Conservation (phyloP, 2,888 invertebrate genomes). For the Ceraclea dissimilis region DNA sequence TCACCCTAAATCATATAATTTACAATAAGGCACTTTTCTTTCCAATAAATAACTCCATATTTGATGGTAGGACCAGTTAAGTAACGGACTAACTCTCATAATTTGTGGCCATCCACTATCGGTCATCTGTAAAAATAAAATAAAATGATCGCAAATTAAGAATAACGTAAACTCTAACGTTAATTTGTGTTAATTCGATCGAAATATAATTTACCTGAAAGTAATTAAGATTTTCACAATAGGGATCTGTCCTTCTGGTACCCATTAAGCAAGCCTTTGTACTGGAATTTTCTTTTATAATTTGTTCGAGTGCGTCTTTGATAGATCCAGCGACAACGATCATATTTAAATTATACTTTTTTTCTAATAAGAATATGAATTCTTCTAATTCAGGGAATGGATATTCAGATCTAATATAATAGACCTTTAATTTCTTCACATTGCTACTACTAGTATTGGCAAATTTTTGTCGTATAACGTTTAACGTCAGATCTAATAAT, state of each 20-base stretch:
- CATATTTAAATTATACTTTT: conserved; percentile 67
- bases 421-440: conserved; percentile 51
- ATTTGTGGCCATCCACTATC: conserved; percentile 87
- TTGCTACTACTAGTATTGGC: conserved; percentile 34
- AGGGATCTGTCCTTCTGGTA: conserved; percentile 81
- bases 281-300: conserved; percentile 50
- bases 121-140: conserved; percentile 55
- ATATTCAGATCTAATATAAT: conserved; percentile 74
- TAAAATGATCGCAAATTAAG: not conserved
- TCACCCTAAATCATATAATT: conserved; percentile 82
- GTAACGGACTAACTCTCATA: conserved; percentile 79
- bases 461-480: conserved; percentile 33
- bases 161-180: no score
- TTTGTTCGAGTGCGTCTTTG: conserved; percentile 57
- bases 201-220: conserved; percentile 66
- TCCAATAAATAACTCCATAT: conserved; percentile 84
- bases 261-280: conserved; percentile 90
- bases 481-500: conserved; percentile 51
- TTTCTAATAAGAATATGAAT: conserved; percentile 66
- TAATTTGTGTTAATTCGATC: not conserved
- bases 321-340: conserved; percentile 61
- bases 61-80: conserved; percentile 88
- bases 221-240: conserved; percentile 55
- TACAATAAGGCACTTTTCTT: conserved; percentile 81
- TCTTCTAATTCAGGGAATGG: conserved; percentile 81